Conservation (phyloP, 53 echinoderm and acorn worm genomes). For the Stichopus horrens region DNA sequence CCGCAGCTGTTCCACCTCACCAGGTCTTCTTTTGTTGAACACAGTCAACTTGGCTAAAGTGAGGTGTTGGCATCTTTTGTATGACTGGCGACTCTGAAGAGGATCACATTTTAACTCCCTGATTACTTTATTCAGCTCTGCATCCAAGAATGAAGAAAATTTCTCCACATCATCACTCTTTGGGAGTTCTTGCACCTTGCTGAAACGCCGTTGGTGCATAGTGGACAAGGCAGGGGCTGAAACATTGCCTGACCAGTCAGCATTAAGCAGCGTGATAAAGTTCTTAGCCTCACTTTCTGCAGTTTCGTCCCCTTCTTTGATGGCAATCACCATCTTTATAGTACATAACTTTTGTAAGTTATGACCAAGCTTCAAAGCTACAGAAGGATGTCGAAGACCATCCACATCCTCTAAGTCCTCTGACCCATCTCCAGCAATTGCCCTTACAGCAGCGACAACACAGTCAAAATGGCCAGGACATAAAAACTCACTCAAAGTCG, state of each 20-base stretch:
- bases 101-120: not conserved
- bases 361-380: too few species aligned
- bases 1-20: not conserved
- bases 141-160: not conserved
- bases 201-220: not conserved
- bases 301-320: too few species aligned
- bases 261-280: too few species aligned
- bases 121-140: not conserved
- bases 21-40: conserved; percentile 11
- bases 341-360: too few species aligned
- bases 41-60: not conserved
- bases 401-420: not conserved
- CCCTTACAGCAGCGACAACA: not conserved
- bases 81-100: not conserved
- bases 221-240: not conserved
- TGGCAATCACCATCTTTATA: too few species aligned
- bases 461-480: not conserved
- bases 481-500: not conserved
- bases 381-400: not conserved
- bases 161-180: not conserved
- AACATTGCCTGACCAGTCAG: too few species aligned
- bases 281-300: too few species aligned
- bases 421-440: not conserved
- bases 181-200: not conserved
- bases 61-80: conserved; percentile 12